phyloP scores from a whole-genome alignment of 2,797 vertebrate species.

The Malurus splendens region DNA sequence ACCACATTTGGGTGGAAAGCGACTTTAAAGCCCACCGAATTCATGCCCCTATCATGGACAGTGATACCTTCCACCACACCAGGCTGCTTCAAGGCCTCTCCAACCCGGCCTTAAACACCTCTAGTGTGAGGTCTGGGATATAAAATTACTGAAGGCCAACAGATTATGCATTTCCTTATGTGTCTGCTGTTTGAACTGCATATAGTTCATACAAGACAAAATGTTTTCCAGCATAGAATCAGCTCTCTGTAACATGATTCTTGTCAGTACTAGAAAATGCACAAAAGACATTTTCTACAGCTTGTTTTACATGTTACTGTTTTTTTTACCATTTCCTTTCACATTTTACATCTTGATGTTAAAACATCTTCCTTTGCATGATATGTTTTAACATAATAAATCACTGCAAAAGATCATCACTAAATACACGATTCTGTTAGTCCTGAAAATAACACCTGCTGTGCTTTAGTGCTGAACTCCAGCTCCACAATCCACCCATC shows the following conservation, averaged over 20 bases:
- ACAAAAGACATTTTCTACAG: background rate
- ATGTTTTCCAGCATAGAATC: background rate
- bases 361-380: background rate
- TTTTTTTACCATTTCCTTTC: background rate
- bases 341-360: background rate
- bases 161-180: background rate
- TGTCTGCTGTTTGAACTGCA: background rate
- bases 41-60: background rate
- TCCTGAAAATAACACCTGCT: background rate
- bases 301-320: conserved; percentile 15
- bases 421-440: accelerated
- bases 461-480: background rate
- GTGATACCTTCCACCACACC: background rate
- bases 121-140: background rate
- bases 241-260: accelerated
- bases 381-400: background rate
- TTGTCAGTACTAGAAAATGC: background rate
- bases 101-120: background rate
- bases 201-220: background rate
- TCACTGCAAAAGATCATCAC: background rate
- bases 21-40: background rate
- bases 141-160: background rate
- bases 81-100: background rate
- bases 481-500: background rate
- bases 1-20: background rate